These are phyloP conservation scores for Elmis aenea DNA, from an alignment of 2,888 invertebrate species.

Conservation along the genomic window DNA sequence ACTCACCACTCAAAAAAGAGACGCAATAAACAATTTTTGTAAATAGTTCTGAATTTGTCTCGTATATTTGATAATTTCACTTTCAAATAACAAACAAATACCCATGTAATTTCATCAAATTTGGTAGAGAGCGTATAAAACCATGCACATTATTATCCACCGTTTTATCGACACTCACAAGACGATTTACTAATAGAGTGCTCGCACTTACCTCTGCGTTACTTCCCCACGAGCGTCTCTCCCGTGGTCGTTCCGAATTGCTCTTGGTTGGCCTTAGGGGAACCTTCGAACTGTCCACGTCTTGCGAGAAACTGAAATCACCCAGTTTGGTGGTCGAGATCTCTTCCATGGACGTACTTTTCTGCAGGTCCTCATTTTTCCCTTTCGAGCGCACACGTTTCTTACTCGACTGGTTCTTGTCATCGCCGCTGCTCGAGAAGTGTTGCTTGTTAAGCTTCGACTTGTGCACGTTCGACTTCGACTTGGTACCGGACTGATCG, in stretches of 20 bases:
- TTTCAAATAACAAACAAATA: too few relatives aligned
- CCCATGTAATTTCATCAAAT: too few relatives aligned
- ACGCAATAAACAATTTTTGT: too few relatives aligned
- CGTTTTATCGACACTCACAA: too few relatives aligned
- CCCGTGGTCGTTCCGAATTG: conserved; percentile 35
- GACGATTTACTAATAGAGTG: too few relatives aligned
- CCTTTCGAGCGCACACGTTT: conserved; percentile 39
- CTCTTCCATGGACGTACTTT: conserved; percentile 77
- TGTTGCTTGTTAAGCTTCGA: conserved; percentile 33
- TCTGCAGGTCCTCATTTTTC: conserved; percentile 51
- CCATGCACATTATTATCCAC: too few relatives aligned
- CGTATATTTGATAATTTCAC: too few relatives aligned
- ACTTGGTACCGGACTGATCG: conserved; percentile 37
- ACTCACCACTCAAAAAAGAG: too few relatives aligned
- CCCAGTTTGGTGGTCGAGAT: conserved; percentile 71
- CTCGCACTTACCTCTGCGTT: conserved; percentile 37
- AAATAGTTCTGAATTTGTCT: too few relatives aligned
- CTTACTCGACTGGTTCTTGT: conserved; percentile 33
- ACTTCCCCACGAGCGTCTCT: conserved; percentile 40
- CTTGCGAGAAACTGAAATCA: conserved; percentile 48
- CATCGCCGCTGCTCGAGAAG: conserved; percentile 46
- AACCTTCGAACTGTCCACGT: conserved; percentile 29
- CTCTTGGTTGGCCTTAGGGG: conserved; percentile 33
- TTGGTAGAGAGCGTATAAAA: too few relatives aligned
- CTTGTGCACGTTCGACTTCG: conserved; percentile 27